Conservation (phyloP, 2,888 invertebrate genomes). For the Drosophila gaucha region DNA sequence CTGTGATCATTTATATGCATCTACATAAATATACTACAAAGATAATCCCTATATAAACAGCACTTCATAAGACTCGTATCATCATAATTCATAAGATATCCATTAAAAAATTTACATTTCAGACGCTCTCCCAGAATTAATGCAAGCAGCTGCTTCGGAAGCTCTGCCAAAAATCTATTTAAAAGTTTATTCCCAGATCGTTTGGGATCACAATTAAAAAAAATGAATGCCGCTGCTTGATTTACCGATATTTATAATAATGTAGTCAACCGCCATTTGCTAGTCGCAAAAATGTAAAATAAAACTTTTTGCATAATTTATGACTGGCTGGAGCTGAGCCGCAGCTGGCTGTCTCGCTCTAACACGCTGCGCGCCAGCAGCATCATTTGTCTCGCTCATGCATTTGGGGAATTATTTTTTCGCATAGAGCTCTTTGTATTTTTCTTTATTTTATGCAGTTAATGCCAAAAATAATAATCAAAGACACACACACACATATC, state of each 20-base stretch:
- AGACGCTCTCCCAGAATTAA: background rate
- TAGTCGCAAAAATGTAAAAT: constrained; percentile 50
- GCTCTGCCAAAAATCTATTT: constrained; percentile 20
- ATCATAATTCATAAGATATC: background rate
- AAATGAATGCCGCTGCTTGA: background rate
- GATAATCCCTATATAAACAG: background rate
- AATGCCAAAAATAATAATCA: constrained; percentile 64
- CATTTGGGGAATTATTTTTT: constrained; percentile 28
- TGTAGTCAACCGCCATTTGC: constrained; percentile 66
- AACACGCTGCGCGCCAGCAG: background rate
- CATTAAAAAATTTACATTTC: background rate
- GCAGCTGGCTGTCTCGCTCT: constrained; percentile 18
- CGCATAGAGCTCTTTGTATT: constrained; percentile 40
- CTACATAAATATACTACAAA: background rate
- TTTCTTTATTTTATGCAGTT: constrained; percentile 67
- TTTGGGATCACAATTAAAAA: background rate
- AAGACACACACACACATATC: constrained; percentile 18
- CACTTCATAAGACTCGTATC: background rate
- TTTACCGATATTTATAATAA: constrained; percentile 29
- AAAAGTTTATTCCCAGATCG: constrained; percentile 7
- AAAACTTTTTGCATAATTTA: constrained; percentile 67
- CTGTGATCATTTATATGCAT: background rate
- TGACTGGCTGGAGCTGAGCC: constrained; percentile 66
- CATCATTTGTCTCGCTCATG: constrained; percentile 42
- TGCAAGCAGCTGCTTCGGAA: constrained; percentile 11